phyloP scores from a whole-genome alignment of 1,140 invertebrate genomes.

The Carposina sasakii region DNA sequence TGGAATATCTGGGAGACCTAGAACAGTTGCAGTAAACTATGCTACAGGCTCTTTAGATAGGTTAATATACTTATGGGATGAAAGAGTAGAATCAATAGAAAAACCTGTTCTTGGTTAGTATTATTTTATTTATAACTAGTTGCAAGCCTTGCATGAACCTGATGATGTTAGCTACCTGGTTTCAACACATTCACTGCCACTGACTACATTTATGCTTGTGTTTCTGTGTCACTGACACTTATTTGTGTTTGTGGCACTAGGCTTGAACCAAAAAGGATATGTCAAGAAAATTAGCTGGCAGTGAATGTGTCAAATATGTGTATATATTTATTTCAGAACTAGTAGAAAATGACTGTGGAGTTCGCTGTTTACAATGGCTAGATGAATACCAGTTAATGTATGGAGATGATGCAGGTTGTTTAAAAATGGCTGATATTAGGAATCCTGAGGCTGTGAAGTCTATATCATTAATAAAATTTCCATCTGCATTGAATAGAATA shows the following conservation, averaged over 20 bases:
- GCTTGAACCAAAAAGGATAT: too few species aligned
- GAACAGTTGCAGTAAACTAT: constrained; percentile 38
- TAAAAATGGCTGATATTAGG: constrained; percentile 49
- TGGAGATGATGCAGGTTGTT: constrained; percentile 60
- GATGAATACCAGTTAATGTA: constrained; percentile 51
- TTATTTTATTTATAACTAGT: too few species aligned
- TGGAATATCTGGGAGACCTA: constrained; percentile 38
- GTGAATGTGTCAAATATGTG: too few species aligned
- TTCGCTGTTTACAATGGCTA: constrained; percentile 56
- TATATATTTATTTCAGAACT: constrained; percentile 38
- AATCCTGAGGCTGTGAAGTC: constrained; percentile 26
- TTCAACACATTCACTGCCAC: too few species aligned
- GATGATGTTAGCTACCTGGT: too few species aligned
- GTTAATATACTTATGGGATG: constrained; percentile 53
- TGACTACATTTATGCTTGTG: too few species aligned
- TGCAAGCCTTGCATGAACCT: too few species aligned
- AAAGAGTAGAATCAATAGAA: constrained; percentile 38
- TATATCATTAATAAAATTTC: constrained; percentile 40
- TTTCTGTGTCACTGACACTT: too few species aligned
- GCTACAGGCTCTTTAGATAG: constrained; percentile 51
- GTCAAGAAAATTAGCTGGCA: too few species aligned
- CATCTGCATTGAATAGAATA: constrained; percentile 49
- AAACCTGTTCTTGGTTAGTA: constrained; percentile 47
- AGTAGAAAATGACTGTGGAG: constrained; percentile 45
- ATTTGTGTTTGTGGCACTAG: too few species aligned